These are phyloP conservation scores for Papilio gigon DNA, from an alignment of 2,888 invertebrate species.

Conservation along the genomic window DNA sequence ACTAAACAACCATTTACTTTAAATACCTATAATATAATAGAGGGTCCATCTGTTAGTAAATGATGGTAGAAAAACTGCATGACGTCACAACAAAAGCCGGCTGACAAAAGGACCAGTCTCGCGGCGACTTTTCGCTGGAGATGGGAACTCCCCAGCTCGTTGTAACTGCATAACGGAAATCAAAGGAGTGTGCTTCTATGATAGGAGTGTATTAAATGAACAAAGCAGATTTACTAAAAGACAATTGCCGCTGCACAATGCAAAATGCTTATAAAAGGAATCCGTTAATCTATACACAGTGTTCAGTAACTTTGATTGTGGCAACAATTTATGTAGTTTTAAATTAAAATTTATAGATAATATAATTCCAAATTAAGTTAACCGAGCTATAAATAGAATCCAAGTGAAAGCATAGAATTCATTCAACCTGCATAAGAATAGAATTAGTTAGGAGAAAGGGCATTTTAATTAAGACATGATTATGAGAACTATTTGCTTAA, in stretches of 20 bases:
- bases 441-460: slow-evolving; percentile 52
- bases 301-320: background rate
- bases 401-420: slow-evolving; percentile 43
- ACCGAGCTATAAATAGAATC: slow-evolving; percentile 16
- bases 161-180: background rate
- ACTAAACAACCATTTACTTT: background rate
- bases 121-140: background rate
- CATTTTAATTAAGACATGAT: slow-evolving; percentile 58
- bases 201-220: background rate
- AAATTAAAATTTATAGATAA: background rate
- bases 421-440: slow-evolving; percentile 38
- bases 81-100: slow-evolving; percentile 9
- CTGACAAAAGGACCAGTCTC: slow-evolving; percentile 14
- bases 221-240: background rate
- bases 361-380: background rate
- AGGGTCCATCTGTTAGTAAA: background rate
- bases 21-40: too few relatives aligned
- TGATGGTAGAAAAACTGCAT: background rate
- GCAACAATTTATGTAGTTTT: background rate
- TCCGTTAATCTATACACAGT: background rate
- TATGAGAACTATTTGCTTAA: slow-evolving; percentile 57
- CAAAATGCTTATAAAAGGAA: background rate
- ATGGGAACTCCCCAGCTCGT: slow-evolving; percentile 1
- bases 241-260: background rate
- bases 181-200: background rate